Conservation (phyloP, 2,888 invertebrate genomes). For the Drosophila robusta region DNA sequence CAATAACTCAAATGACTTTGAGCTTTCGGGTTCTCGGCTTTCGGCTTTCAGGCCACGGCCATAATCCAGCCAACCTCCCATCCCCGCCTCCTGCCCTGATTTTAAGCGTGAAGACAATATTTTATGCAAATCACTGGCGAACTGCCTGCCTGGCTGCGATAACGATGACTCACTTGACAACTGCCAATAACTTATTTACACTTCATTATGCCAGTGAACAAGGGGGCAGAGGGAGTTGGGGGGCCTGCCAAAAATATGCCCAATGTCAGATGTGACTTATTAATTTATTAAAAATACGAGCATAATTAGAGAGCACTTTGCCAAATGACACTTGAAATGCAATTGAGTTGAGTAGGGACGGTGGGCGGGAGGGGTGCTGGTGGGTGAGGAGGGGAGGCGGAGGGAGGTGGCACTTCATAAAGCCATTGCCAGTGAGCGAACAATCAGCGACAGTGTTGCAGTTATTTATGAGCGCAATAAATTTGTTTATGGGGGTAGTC, state of each 20-base stretch:
- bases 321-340: slow-evolving; percentile 80
- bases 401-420: slow-evolving; percentile 32
- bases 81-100: not conserved
- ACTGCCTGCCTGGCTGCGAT: slow-evolving; percentile 48
- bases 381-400: not conserved
- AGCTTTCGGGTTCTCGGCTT: slow-evolving; percentile 32
- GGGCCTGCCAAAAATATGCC: slow-evolving; percentile 59
- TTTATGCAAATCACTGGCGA: slow-evolving; percentile 77
- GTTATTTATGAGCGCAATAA: slow-evolving; percentile 82
- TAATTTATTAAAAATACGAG: slow-evolving; percentile 79
- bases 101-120: slow-evolving; percentile 59
- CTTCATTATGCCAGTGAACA: slow-evolving; percentile 67
- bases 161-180: slow-evolving; percentile 79
- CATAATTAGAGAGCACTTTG: slow-evolving; percentile 81
- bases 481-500: slow-evolving; percentile 68
- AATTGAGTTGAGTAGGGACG: slow-evolving; percentile 34
- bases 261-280: slow-evolving; percentile 70
- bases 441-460: slow-evolving; percentile 78
- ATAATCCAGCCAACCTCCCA: not conserved
- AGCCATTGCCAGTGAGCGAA: slow-evolving; percentile 63
- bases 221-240: too few species aligned
- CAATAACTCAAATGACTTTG: slow-evolving; percentile 80
- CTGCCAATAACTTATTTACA: slow-evolving; percentile 82
- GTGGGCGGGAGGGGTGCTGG: not conserved
- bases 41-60: slow-evolving; percentile 1